Percentiles rank a stretch among this genome's conserved stretches.
phyloP scores from a whole-genome alignment of 2,113 vertebrate species.

The Stigmatopora nigra region DNA sequence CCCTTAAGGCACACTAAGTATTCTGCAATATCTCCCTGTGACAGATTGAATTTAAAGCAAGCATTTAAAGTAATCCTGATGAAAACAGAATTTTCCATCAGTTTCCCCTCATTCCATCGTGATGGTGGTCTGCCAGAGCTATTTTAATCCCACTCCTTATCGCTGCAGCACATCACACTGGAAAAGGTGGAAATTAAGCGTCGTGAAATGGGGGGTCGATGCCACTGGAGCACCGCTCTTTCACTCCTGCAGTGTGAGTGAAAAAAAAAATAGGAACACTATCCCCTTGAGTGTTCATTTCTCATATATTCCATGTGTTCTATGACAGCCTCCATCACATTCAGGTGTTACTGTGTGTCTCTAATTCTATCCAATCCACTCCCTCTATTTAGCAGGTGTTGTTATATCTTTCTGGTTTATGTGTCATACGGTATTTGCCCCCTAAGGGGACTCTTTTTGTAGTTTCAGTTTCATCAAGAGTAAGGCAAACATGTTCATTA shows the following conservation, averaged over 20 bases:
- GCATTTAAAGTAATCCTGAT: not conserved
- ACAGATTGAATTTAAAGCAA: not conserved
- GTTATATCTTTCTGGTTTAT: not conserved
- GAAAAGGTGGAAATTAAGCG: conserved; percentile 41
- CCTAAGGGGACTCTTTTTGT: conserved; percentile 29
- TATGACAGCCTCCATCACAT: not conserved
- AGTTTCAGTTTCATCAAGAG: conserved; percentile 41
- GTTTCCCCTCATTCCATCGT: not conserved
- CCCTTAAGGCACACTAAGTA: not conserved
- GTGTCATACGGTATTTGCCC: not conserved
- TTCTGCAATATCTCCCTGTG: not conserved
- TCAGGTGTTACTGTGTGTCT: not conserved
- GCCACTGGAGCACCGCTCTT: conserved; percentile 23
- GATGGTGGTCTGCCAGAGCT: conserved; percentile 3
- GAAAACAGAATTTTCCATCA: not conserved
- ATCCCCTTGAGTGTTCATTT: conserved; percentile 1
- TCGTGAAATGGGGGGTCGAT: conserved; percentile 21
- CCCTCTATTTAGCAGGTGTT: not conserved
- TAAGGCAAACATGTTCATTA: conserved; percentile 61
- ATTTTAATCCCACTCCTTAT: conserved; percentile 31
- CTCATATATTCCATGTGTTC: conserved; percentile 12
- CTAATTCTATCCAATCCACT: not conserved
- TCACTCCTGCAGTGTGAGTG: conserved; percentile 15
- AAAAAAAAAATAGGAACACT: conserved; percentile 15
- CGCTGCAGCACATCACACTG: conserved; percentile 15